Evolutionary conservation across 1,140 invertebrate genomes (phyloP).

Genomic region (Diorhabda elongata): DNA sequence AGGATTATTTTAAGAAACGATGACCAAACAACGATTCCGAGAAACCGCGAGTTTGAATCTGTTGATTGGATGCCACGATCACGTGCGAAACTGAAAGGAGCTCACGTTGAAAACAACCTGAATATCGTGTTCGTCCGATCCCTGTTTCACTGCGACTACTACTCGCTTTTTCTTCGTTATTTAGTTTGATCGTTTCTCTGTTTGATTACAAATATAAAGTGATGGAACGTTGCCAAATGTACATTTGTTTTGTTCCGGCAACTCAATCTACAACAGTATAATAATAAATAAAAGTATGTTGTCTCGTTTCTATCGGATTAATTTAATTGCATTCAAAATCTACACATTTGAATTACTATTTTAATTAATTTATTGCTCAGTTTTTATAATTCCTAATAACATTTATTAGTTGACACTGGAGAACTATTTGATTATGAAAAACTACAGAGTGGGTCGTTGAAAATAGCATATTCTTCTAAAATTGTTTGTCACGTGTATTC

Average conservation of each 20-base stretch:
- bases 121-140: slow-evolving; percentile 5
- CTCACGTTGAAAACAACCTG: not conserved
- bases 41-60: slow-evolving; percentile 16
- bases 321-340: no score
- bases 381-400: no score
- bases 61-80: slow-evolving; percentile 28
- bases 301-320: no score
- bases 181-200: not conserved
- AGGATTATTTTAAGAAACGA: slow-evolving; percentile 34
- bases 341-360: no score
- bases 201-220: not conserved
- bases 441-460: no score
- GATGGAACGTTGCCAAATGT: not conserved
- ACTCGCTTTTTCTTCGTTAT: not conserved
- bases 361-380: no score
- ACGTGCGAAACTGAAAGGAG: slow-evolving; percentile 16
- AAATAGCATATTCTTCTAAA: no score
- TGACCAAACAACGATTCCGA: slow-evolving; percentile 29
- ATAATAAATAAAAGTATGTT: no score
- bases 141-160: slow-evolving; percentile 20
- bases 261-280: not conserved
- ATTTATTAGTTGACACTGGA: no score
- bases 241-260: not conserved
- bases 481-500: no score
- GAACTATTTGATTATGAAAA: no score